Conservation (phyloP, 2,888 invertebrate species). For the Lacanobia oleracea region DNA sequence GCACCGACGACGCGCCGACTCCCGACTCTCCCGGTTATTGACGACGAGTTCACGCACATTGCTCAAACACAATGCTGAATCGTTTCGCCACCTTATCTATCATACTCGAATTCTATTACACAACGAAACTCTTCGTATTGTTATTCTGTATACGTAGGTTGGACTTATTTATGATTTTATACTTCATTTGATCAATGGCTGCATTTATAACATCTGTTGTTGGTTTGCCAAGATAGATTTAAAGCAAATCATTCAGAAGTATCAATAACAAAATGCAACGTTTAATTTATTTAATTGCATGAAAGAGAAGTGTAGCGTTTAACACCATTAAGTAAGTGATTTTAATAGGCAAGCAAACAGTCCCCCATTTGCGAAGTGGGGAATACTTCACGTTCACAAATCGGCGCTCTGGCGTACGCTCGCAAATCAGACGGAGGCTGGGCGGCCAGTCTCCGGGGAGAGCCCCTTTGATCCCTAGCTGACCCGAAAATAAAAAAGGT, state of each 20-base stretch:
- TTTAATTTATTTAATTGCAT: constrained; percentile 8
- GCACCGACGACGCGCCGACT: constrained; percentile 69
- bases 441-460: constrained; percentile 84
- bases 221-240: neutral
- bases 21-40: constrained; percentile 73
- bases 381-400: constrained; percentile 87
- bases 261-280: neutral
- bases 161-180: constrained; percentile 19
- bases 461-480: constrained; percentile 90
- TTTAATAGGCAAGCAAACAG: constrained; percentile 89
- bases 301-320: constrained; percentile 21
- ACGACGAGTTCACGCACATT: constrained; percentile 80
- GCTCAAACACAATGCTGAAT: constrained; percentile 77
- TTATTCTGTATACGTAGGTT: constrained; percentile 14
- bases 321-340: constrained; percentile 80
- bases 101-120: constrained; percentile 68
- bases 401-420: constrained; percentile 87
- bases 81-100: constrained; percentile 72
- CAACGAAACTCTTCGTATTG: constrained; percentile 38
- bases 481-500: constrained; percentile 91
- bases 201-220: constrained; percentile 4
- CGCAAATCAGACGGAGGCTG: constrained; percentile 87
- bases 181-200: constrained; percentile 7
- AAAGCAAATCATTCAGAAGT: constrained; percentile 3
- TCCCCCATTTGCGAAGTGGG: constrained; percentile 86